Conservation (phyloP, 2,797 vertebrate genomes). For the Leptatherina wallacei region DNA sequence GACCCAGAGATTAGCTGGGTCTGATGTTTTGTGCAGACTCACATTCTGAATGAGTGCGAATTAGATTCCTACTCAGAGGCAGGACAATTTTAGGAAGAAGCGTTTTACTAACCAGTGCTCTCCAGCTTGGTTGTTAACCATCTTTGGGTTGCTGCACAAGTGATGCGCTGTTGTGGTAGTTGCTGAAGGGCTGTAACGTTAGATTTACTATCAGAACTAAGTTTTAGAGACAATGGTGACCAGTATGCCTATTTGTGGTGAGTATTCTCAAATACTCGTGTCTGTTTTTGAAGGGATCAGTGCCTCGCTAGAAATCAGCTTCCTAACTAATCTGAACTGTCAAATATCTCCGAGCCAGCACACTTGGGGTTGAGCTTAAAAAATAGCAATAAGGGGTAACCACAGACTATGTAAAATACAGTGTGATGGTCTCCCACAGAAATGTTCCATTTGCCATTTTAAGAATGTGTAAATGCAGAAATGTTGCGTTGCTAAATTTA, state of each 20-base stretch:
- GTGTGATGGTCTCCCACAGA: constrained; percentile 79
- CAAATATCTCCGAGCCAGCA: constrained; percentile 65
- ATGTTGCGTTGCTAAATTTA: constrained; percentile 79
- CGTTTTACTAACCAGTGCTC: constrained; percentile 12
- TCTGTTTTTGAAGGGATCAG: constrained; percentile 63
- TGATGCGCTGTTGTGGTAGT: constrained; percentile 48
- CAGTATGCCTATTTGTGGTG: constrained; percentile 65
- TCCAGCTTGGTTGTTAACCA: constrained; percentile 35
- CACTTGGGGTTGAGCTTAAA: constrained; percentile 62
- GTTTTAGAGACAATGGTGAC: constrained; percentile 54
- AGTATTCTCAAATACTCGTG: constrained; percentile 69
- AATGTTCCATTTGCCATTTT: constrained; percentile 80
- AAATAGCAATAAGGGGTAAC: constrained; percentile 74
- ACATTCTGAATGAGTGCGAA: constrained; percentile 12
- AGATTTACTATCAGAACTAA: constrained; percentile 60
- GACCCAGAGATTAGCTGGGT: constrained; percentile 21
- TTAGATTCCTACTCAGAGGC: constrained; percentile 7
- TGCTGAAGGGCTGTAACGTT: constrained; percentile 43
- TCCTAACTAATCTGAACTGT: constrained; percentile 76
- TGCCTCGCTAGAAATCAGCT: constrained; percentile 60
- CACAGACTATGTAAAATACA: constrained; percentile 78
- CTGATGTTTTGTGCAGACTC: constrained; percentile 14
- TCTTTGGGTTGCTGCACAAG: constrained; percentile 42
- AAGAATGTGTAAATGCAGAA: constrained; percentile 81
- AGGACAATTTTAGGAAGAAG: constrained; percentile 14